Evolutionary conservation across 2,888 invertebrate species (phyloP).

Genomic region (Morpho helenor): DNA sequence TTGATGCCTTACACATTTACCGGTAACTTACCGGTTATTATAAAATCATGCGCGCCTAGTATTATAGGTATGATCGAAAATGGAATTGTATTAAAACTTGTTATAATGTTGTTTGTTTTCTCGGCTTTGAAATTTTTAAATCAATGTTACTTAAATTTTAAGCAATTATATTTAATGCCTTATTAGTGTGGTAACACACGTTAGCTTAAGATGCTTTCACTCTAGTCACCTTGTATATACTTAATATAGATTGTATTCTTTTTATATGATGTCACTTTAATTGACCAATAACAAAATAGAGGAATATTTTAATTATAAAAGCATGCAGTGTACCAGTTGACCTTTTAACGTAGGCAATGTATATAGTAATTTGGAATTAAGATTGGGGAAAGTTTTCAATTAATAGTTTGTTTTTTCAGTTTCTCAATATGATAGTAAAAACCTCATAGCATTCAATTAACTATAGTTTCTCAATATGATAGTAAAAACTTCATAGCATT

Average conservation of each 20-base stretch:
- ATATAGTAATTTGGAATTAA: too few species aligned
- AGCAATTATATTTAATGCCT: constrained; percentile 43
- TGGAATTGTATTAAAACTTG: constrained; percentile 4
- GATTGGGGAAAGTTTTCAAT: too few species aligned
- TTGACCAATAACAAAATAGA: too few species aligned
- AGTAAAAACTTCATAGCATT: too few species aligned
- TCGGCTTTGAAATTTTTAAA: constrained; percentile 1
- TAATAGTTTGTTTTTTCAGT: too few species aligned
- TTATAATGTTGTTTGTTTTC: constrained; percentile 3
- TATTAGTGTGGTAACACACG: constrained; percentile 44
- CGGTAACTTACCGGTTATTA: background rate
- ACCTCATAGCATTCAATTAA: too few species aligned
- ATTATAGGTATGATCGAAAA: background rate
- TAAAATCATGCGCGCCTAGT: background rate
- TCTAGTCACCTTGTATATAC: constrained; percentile 43
- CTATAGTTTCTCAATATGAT: too few species aligned
- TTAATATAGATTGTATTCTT: constrained; percentile 15
- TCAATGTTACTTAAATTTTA: constrained; percentile 9
- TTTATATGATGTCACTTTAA: constrained; percentile 6
- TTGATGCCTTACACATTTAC: too few species aligned
- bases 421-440: too few species aligned
- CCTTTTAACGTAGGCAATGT: too few species aligned
- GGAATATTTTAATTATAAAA: too few species aligned
- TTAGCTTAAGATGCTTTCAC: constrained; percentile 41
- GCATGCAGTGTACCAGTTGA: too few species aligned